phyloP scores from a whole-genome alignment of 2,797 vertebrate species.

The Spinus olivaceus region DNA sequence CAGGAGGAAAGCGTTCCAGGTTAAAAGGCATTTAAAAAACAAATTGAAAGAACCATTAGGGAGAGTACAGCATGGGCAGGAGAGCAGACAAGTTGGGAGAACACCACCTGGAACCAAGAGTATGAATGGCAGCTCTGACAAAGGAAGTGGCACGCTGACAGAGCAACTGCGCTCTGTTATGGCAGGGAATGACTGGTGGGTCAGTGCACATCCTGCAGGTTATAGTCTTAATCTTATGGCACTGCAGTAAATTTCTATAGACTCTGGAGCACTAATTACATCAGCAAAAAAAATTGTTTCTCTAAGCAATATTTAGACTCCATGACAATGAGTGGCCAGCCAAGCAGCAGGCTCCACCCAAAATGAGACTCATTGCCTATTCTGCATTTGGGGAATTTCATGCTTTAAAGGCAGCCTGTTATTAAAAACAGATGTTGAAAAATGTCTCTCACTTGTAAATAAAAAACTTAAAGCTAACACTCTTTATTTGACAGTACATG shows the following conservation, averaged over 20 bases:
- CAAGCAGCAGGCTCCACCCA: neutral
- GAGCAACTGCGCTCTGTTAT: neutral
- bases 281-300: neutral
- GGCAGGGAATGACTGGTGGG: neutral
- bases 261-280: neutral
- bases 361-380: neutral
- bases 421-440: conserved; percentile 22
- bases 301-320: neutral
- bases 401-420: neutral
- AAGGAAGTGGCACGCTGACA: neutral
- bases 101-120: neutral
- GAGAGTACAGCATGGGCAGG: neutral
- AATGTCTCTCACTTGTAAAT: neutral
- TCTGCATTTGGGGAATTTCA: neutral
- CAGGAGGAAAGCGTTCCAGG: neutral
- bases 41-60: neutral
- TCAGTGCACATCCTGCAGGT: neutral
- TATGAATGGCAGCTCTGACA: neutral
- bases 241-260: neutral
- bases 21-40: neutral
- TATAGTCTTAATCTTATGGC: neutral
- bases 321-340: neutral
- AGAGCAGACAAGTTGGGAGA: neutral
- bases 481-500: neutral
- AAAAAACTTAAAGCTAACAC: neutral